These are phyloP conservation scores for Empidonax alnorum DNA, from an alignment of 2,113 vertebrate genomes.

Conservation along the genomic window DNA sequence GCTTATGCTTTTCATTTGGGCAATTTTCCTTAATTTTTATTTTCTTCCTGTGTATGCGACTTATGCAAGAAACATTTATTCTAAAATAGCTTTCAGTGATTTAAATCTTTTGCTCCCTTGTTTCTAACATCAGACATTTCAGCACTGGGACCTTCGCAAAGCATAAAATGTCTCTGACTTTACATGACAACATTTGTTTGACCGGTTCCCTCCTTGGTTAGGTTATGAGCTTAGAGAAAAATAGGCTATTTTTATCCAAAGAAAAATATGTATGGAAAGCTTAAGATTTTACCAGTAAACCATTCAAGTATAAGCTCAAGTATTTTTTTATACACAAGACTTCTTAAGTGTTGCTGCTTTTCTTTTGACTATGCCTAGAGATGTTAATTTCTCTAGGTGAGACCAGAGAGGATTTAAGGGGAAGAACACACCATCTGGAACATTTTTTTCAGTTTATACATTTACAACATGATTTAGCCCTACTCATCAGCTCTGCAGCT, in stretches of 20 bases:
- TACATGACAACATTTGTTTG: not conserved
- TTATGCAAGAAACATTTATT: not conserved
- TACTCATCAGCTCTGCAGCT: not conserved
- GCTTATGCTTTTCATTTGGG: not conserved
- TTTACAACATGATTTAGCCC: not conserved
- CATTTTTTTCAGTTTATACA: not conserved
- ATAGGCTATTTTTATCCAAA: not conserved
- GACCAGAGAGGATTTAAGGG: not conserved
- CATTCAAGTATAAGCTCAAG: not conserved
- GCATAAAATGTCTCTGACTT: not conserved
- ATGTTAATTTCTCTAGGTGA: not conserved
- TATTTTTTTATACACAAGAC: not conserved
- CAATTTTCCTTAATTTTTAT: slow-evolving; percentile 28
- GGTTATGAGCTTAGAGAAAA: not conserved
- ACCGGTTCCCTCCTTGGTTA: not conserved
- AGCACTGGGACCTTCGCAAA: not conserved
- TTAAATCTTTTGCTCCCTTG: not conserved
- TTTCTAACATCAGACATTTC: not conserved
- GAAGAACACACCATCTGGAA: not conserved
- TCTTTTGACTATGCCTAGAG: not conserved
- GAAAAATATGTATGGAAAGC: not conserved
- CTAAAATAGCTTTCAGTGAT: not conserved
- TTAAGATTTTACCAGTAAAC: not conserved
- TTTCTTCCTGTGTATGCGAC: not conserved
- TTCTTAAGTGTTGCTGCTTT: not conserved